Conservation (phyloP, 2,888 invertebrate species). For the Diachrysia chrysitis region DNA sequence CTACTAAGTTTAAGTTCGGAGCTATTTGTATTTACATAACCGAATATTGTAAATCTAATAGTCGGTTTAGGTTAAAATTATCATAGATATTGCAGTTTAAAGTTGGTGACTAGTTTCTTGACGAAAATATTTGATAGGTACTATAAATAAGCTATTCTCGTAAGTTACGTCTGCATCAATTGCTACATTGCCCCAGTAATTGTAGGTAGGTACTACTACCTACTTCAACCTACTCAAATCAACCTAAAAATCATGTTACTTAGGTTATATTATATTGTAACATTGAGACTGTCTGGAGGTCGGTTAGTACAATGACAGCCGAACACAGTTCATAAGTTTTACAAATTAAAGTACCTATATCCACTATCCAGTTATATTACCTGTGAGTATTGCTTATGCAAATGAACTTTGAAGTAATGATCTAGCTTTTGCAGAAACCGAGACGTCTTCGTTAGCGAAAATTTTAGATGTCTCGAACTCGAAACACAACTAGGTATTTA, state of each 20-base stretch:
- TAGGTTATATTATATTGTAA: slow-evolving; percentile 12
- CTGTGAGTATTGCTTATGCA: not conserved
- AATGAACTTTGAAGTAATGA: not conserved
- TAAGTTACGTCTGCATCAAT: too few species aligned
- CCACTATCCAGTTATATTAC: not conserved
- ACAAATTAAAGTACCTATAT: slow-evolving; percentile 26
- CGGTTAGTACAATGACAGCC: slow-evolving; percentile 32
- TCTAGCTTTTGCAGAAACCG: not conserved
- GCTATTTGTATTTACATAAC: slow-evolving; percentile 23
- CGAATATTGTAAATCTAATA: slow-evolving; percentile 17
- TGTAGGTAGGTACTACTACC: too few species aligned
- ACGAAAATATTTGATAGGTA: not conserved
- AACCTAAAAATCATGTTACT: not conserved
- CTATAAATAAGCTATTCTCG: not conserved
- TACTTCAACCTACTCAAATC: not conserved
- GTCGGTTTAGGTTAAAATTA: slow-evolving; percentile 1
- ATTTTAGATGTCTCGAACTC: not conserved
- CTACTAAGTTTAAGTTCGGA: slow-evolving; percentile 22
- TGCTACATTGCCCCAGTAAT: not conserved
- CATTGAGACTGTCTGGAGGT: slow-evolving; percentile 47
- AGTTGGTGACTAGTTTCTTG: not conserved
- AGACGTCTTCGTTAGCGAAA: not conserved
- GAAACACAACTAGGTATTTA: not conserved
- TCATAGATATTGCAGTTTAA: not conserved
- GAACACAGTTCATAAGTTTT: slow-evolving; percentile 28